phyloP scores from a whole-genome alignment of 2,888 invertebrate species.

The Netelia virgata region DNA sequence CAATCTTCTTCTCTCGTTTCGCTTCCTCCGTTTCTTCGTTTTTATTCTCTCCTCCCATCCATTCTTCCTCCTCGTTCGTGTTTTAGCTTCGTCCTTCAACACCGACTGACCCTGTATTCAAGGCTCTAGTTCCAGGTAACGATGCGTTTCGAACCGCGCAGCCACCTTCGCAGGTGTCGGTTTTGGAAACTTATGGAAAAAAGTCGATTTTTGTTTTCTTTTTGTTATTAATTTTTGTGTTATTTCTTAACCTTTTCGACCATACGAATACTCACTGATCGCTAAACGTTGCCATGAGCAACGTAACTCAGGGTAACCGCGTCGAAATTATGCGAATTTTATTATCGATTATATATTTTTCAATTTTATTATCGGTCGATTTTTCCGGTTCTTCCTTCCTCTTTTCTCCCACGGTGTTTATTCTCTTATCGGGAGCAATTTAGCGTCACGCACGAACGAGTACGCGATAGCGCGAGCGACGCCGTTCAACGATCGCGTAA shows the following conservation, averaged over 20 bases:
- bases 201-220: not conserved
- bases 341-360: not conserved
- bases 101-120: slow-evolving; percentile 49
- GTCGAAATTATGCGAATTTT: slow-evolving; percentile 20
- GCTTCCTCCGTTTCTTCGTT: slow-evolving; percentile 1
- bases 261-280: slow-evolving; percentile 72
- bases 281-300: slow-evolving; percentile 78
- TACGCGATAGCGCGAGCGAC: slow-evolving; percentile 28
- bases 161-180: slow-evolving; percentile 10
- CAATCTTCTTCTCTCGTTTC: slow-evolving; percentile 24
- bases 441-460: slow-evolving; percentile 63
- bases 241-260: slow-evolving; percentile 19
- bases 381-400: slow-evolving; percentile 18
- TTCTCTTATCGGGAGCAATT: slow-evolving; percentile 28
- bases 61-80: slow-evolving; percentile 10
- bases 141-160: not conserved
- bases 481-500: slow-evolving; percentile 10
- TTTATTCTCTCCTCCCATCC: not conserved
- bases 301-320: slow-evolving; percentile 77
- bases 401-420: not conserved
- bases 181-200: slow-evolving; percentile 23
- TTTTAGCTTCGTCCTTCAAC: slow-evolving; percentile 37
- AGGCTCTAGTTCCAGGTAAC: not conserved
- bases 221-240: too few relatives aligned
- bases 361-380: slow-evolving; percentile 53